Base-by-base conservation (phyloP, 2,888 invertebrate species). In the Cactoblastis cactorum region DNA sequence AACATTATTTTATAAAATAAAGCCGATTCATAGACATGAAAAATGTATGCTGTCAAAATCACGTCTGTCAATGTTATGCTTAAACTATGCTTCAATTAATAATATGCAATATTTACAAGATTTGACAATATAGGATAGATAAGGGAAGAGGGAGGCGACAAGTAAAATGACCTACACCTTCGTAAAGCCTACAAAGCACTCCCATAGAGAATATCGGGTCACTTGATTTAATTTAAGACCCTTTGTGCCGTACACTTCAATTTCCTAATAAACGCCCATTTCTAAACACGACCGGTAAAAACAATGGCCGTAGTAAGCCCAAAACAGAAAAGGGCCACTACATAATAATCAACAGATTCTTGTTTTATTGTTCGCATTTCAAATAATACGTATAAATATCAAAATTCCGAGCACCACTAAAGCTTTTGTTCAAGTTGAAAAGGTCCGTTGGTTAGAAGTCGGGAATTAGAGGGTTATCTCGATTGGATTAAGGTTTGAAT, bases 221-320 rank as follows among this genome's bases (percentile, higher is more conserved):
- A 71, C 72, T 77, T 79, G 83, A 83, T 85, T 85, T 81, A 83
- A 84, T 83, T 82, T 80, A 78, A 77, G 78, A 63, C 76, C 82
- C 80, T 83, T 83, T 84, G 79, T 80, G 77, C 70, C 74, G 74
- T 74, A 73, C 77, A 79, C 74, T 79, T 80, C 74, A 78, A 79
- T 79, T 77, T 77, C 71, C 74, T 75, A 79, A 83, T 80, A 83
- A 80, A 83, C 72, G 77, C 59, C 68, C 62, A 63, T 65, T 69
- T 61, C 75, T 77, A 75, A 75, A 74, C 67, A 72, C 65, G 66
- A 62, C 62, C 58, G 64, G 70, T 67, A 74, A 79, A 82, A 82
- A 80, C 80, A 80, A 81, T 74, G 71, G 69, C 61, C 62, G n/a
- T n/a, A 3, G 57, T 58, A 62, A 67, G 67, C 73, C 64, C 69